Evolutionary conservation across 2,888 invertebrate genomes (phyloP), one percentile per base, ranked within the genome.

Genomic region (Meta bourneti): DNA sequence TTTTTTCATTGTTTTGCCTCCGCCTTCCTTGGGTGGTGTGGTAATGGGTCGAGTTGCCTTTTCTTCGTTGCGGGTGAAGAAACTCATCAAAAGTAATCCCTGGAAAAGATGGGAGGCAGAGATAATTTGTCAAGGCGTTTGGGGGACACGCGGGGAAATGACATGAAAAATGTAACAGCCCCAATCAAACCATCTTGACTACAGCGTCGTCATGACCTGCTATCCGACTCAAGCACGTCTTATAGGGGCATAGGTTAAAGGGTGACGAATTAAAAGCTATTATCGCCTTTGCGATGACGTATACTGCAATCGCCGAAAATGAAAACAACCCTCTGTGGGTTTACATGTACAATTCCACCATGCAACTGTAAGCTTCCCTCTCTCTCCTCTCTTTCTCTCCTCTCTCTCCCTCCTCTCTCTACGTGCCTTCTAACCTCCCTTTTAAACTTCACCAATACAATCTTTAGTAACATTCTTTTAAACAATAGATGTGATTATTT

Each of bases 21-120:
- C n/a, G 52, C 7, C 52, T 78, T 19, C 9, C 52, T 9, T 52
- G 5, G 52, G 51, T 51, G 6, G 7, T 52, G 77, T 52, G 11
- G 52, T 61, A 9, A 61, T 61, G 78, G 52, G 78, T 51, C 78
- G 20, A n/a, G n/a, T 78, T 16, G 78, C 16, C 19, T 8, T 52
- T n/a, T n/a, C 19, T 8, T 61, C 52, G 16, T 79, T 8, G 16
- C 19, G 89, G 89, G 83, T 89, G 89, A 89, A 89, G 69, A 78
- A 89, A 83, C 89, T 83, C 70, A 72, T 83, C 77, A 88, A 75
- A 61, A 89, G 51, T 52, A 61, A 61, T 74, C 54, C 54, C 61
- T 61, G 61, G 11, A 61, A 61, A 61, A 16, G 61, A 61, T 61
- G 61, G 61, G 61, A 61, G 61, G 61, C 11, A 16, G 8, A 16